A percentile compares a stretch with the other conserved stretches of the same genome.
Evolutionary conservation across 2,113 vertebrate species (phyloP).

Genomic region (Motacilla alba): DNA sequence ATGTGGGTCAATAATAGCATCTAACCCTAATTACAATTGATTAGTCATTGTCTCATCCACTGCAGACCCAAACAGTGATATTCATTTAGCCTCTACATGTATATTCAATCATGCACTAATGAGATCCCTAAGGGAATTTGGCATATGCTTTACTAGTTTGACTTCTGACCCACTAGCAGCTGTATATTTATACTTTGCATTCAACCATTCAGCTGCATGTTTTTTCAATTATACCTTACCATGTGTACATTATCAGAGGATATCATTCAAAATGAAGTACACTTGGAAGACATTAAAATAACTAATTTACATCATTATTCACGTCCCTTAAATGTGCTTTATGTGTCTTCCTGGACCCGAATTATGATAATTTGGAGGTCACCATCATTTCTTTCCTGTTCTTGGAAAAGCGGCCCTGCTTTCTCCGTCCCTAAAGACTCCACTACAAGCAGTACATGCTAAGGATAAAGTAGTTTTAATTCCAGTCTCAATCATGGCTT

Average conservation of each 20-base stretch:
- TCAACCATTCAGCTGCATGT: conserved; percentile 72
- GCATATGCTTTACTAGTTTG: conserved; percentile 75
- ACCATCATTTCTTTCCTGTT: conserved; percentile 33
- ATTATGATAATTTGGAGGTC: conserved; percentile 70
- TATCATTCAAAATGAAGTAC: conserved; percentile 77
- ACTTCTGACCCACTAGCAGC: conserved; percentile 76
- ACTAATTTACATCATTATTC: conserved; percentile 80
- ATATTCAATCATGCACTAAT: conserved; percentile 78
- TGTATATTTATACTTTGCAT: conserved; percentile 81
- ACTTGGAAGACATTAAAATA: conserved; percentile 84
- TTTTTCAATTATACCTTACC: conserved; percentile 82
- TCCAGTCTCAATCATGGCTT: not conserved
- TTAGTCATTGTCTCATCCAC: conserved; percentile 78
- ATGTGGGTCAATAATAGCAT: conserved; percentile 73
- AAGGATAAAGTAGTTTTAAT: not conserved
- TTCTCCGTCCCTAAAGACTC: conserved; percentile 15
- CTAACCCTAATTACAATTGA: conserved; percentile 79
- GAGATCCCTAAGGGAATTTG: conserved; percentile 75
- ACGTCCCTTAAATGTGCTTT: conserved; percentile 70
- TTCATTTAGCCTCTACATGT: conserved; percentile 76
- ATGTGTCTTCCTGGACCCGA: conserved; percentile 64
- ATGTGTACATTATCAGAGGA: conserved; percentile 75
- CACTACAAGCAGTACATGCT: not conserved
- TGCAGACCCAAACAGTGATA: conserved; percentile 71
- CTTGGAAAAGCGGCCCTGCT: conserved; percentile 8